Percentiles rank a stretch among this genome's conserved stretches.
These are phyloP conservation scores for Centropristis striata DNA, from an alignment of 2,113 vertebrate genomes.

Conservation along the genomic window DNA sequence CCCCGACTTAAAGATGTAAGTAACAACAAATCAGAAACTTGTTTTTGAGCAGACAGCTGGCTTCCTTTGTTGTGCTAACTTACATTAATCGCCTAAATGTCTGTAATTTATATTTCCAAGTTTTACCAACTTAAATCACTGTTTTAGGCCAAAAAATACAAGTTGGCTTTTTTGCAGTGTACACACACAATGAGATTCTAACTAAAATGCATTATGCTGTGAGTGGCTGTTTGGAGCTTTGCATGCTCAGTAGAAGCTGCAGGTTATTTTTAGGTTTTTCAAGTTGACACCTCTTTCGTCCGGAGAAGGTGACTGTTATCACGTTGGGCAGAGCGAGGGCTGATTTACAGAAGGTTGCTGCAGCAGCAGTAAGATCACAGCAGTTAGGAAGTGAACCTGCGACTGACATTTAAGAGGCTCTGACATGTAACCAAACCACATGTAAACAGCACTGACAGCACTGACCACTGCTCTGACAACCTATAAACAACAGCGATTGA, in stretches of 20 bases:
- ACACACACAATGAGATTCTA: no score
- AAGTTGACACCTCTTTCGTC: conserved; percentile 22
- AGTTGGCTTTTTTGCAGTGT: no score
- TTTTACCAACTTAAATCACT: no score
- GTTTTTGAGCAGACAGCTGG: no score
- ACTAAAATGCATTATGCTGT: conserved; percentile 13
- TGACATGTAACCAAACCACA: conserved; percentile 1
- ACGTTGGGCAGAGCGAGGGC: conserved; percentile 1
- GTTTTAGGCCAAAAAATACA: no score
- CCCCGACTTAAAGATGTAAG: no score
- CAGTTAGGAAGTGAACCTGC: conserved; percentile 15
- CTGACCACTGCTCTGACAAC: background rate
- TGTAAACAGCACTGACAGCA: background rate
- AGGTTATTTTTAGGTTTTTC: conserved; percentile 67
- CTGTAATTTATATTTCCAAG: no score
- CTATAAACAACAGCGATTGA: background rate
- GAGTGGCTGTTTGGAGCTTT: conserved; percentile 26
- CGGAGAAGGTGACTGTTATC: conserved; percentile 58
- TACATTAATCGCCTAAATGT: no score
- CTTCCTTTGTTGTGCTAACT: no score
- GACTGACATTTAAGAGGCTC: conserved; percentile 42
- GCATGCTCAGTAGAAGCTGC: conserved; percentile 26
- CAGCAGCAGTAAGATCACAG: conserved; percentile 25
- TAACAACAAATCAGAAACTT: no score
- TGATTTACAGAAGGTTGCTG: conserved; percentile 38